These are phyloP conservation scores for Equus quagga DNA, from an alignment of 2,113 vertebrate species.

Conservation along the genomic window DNA sequence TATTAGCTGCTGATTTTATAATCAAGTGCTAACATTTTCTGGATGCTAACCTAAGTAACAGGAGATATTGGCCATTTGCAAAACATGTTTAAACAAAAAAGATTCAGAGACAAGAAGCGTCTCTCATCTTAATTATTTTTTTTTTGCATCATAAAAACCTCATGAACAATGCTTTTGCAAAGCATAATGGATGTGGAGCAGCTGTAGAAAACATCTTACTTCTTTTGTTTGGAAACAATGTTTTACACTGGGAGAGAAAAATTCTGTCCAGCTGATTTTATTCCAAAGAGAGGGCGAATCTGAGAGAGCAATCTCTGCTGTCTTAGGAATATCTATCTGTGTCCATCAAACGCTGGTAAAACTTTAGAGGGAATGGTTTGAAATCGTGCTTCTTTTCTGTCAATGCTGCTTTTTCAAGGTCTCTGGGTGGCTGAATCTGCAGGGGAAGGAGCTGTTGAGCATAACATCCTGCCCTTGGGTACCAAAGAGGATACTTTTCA, in stretches of 20 bases:
- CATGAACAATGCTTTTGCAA: slow-evolving; percentile 69
- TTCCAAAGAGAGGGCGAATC: slow-evolving; percentile 77
- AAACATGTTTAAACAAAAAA: slow-evolving; percentile 81
- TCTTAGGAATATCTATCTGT: slow-evolving; percentile 67
- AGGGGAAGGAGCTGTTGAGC: background rate
- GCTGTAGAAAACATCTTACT: slow-evolving; percentile 80
- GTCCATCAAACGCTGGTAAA: slow-evolving; percentile 72
- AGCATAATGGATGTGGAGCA: slow-evolving; percentile 74
- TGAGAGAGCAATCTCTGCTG: slow-evolving; percentile 76
- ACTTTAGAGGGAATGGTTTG: slow-evolving; percentile 64
- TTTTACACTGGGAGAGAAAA: slow-evolving; percentile 75
- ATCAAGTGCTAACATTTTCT: slow-evolving; percentile 73
- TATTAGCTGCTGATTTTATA: slow-evolving; percentile 81
- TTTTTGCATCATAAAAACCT: slow-evolving; percentile 70
- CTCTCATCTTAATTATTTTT: slow-evolving; percentile 83
- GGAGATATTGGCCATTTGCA: slow-evolving; percentile 79
- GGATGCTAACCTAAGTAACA: slow-evolving; percentile 78
- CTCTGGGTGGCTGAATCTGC: slow-evolving; percentile 52
- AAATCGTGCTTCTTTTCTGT: slow-evolving; percentile 62
- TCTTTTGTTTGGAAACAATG: slow-evolving; percentile 75
- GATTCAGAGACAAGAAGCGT: slow-evolving; percentile 78
- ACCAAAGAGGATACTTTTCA: background rate
- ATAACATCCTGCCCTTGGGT: background rate
- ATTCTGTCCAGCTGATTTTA: slow-evolving; percentile 77
- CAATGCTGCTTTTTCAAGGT: slow-evolving; percentile 69